These are phyloP conservation scores for Drosophila setosimentum DNA, from an alignment of 2,888 invertebrate species.

Conservation along the genomic window DNA sequence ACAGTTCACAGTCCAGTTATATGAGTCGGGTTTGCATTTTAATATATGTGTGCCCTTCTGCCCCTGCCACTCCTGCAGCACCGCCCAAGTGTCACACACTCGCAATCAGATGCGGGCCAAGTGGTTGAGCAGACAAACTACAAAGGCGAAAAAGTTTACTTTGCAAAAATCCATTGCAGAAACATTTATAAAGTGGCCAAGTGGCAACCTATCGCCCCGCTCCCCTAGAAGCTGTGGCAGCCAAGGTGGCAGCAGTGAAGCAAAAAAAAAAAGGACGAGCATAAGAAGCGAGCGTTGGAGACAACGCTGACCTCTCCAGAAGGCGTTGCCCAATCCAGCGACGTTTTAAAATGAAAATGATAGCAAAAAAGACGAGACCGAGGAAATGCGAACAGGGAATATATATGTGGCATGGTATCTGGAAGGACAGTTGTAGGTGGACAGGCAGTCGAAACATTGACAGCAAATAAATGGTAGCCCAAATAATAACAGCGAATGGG, in stretches of 20 bases:
- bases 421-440: constrained; percentile 23
- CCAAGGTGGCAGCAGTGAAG: constrained; percentile 10
- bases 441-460: constrained; percentile 73
- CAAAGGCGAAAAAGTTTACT: constrained; percentile 78
- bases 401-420: constrained; percentile 14
- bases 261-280: constrained; percentile 35
- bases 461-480: constrained; percentile 82
- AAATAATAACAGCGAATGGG: constrained; percentile 83
- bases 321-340: constrained; percentile 62
- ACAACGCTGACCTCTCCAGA: constrained; percentile 57
- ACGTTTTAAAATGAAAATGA: constrained; percentile 82
- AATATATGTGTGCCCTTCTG: constrained; percentile 69
- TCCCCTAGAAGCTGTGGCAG: constrained; percentile 41
- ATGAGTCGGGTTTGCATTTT: constrained; percentile 82
- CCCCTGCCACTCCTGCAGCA: constrained; percentile 17
- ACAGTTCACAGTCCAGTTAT: constrained; percentile 53
- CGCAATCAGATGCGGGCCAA: constrained; percentile 78
- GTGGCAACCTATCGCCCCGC: constrained; percentile 9
- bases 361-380: constrained; percentile 53
- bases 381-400: constrained; percentile 10
- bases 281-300: constrained; percentile 43
- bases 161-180: constrained; percentile 79
- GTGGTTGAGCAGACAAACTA: constrained; percentile 59
- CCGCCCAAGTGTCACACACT: constrained; percentile 67
- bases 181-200: constrained; percentile 80